Evolutionary conservation across 2,888 invertebrate species (phyloP), one percentile per base, ranked within the genome.

Genomic region (Scaptomyza polygonia): DNA sequence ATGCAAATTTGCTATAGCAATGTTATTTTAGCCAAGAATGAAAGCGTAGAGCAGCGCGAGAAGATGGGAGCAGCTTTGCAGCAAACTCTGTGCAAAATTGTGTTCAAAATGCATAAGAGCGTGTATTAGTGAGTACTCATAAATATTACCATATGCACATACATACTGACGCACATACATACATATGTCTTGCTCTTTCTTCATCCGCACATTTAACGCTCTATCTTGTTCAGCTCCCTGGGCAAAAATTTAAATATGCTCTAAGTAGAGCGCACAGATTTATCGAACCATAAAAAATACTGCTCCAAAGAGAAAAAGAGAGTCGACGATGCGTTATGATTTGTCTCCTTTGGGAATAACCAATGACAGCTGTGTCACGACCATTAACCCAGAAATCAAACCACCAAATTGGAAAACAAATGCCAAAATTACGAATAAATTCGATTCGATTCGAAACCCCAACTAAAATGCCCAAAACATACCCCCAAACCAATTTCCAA

Each of bases 1-100:
- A 83, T 83, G 82, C 76, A 83, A 83, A 83, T 83, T 83, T 83
- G 76, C 72, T 59, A 72, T 67, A 71, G 75, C 70, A 78, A 78
- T 80, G 71, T 80, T 79, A 77, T 79, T 77, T 74, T 77, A 77
- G 74, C 61, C 74, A 73, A 74, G 77, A 64, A 73, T 71, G 59
- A 63, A 61, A 67, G 59, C 51, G 36, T 25, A 32, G 47, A 29
- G 18, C 44, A 48, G 53, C 21, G 45, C 44, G 21, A 39, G 7
- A 34, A 12, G 9, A 2, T 25, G 25, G 21, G 29, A 11, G 12
- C 47, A 43, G 40, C 9, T 39, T 51, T 56, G 54, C 36, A 43
- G 55, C 65, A 65, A 64, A 58, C 55, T 66, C 58, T 62, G 29
- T 39, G 64, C 64, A 55, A 80, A 79, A 80, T 73, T 76, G 71